Conservation (phyloP, 2,113 vertebrate genomes). For the Clinocottus analis region DNA sequence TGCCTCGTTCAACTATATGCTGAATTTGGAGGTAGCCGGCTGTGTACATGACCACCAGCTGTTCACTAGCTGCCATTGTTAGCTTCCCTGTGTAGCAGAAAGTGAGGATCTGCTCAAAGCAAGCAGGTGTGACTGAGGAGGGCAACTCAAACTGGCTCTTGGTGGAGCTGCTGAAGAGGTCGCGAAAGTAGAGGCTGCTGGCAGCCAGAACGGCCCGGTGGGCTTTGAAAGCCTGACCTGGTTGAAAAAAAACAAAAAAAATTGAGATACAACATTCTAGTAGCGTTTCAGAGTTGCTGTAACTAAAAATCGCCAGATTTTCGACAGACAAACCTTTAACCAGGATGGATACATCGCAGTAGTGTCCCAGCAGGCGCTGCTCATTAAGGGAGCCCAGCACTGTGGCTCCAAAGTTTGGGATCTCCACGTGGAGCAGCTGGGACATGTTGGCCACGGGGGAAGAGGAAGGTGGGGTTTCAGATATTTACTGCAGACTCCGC, state of each 20-base stretch:
- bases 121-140: constrained; percentile 93
- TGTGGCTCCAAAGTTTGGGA: constrained; percentile 98
- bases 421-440: constrained; percentile 98
- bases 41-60: constrained; percentile 99
- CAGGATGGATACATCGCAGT: constrained; percentile 98
- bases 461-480: constrained; percentile 75
- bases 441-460: constrained; percentile 87
- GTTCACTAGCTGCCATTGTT: constrained; percentile 98
- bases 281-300: not conserved
- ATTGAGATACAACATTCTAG: constrained; percentile 6
- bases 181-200: constrained; percentile 97
- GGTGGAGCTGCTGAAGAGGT: constrained; percentile 96
- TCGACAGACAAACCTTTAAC: constrained; percentile 86
- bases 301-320: not conserved
- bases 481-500: constrained; percentile 81
- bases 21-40: constrained; percentile 99
- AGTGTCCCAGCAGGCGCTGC: constrained; percentile 95
- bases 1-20: constrained; percentile 97
- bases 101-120: constrained; percentile 98
- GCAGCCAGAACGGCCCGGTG: constrained; percentile 96
- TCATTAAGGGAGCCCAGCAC: constrained; percentile 97
- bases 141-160: constrained; percentile 97
- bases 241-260: constrained; percentile 24
- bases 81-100: constrained; percentile 99
- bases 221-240: constrained; percentile 95